A percentile compares a stretch with the other conserved stretches of the same genome.
Evolutionary conservation across 2,113 vertebrate genomes (phyloP).

Genomic region (Neomonachus schauinslandi): DNA sequence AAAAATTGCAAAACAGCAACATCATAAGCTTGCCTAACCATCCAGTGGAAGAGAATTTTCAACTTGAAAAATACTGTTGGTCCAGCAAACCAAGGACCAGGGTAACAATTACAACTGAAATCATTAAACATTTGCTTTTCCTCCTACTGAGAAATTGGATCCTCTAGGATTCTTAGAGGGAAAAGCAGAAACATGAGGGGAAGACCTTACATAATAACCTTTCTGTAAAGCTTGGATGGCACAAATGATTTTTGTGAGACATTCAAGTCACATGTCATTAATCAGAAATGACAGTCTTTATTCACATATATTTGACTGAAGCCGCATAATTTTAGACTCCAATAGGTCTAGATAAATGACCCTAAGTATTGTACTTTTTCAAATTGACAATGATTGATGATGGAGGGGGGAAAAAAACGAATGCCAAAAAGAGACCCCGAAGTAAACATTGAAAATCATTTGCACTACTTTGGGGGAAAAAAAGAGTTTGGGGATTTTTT

Average conservation of each 20-base stretch:
- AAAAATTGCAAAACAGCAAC: conserved; percentile 77
- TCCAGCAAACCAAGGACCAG: conserved; percentile 61
- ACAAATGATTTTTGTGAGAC: conserved; percentile 87
- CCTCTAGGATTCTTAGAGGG: conserved; percentile 75
- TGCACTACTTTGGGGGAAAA: conserved; percentile 78
- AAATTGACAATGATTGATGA: conserved; percentile 96
- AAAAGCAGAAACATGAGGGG: conserved; percentile 83
- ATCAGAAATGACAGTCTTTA: conserved; percentile 94
- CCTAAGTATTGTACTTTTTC: conserved; percentile 94
- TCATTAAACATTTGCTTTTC: conserved; percentile 71
- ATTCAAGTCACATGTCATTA: conserved; percentile 91
- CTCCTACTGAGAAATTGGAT: conserved; percentile 74
- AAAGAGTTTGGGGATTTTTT: conserved; percentile 74
- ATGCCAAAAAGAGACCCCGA: conserved; percentile 91
- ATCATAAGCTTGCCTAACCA: conserved; percentile 68
- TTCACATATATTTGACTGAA: conserved; percentile 94
- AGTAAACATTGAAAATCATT: conserved; percentile 91
- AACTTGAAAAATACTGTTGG: conserved; percentile 74
- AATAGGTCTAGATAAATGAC: conserved; percentile 95
- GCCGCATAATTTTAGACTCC: conserved; percentile 93
- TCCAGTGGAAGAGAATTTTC: conserved; percentile 70
- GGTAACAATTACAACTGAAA: conserved; percentile 67
- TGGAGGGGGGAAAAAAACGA: conserved; percentile 88
- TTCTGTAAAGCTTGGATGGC: conserved; percentile 88
- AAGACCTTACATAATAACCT: conserved; percentile 88